These are phyloP conservation scores for Myopa tessellatipennis DNA, from an alignment of 2,888 invertebrate genomes.

Conservation along the genomic window DNA sequence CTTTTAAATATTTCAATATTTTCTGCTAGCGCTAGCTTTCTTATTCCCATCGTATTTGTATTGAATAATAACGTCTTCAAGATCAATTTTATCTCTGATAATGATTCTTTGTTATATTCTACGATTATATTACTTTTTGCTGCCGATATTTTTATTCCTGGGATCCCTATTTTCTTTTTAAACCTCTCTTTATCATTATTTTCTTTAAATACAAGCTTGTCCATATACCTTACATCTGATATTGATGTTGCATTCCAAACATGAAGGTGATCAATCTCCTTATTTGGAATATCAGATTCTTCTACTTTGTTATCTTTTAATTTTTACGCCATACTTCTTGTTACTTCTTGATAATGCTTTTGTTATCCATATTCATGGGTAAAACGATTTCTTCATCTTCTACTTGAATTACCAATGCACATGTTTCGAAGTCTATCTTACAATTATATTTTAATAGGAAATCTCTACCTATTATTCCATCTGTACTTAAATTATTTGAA, in stretches of 20 bases:
- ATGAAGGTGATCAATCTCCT: constrained; percentile 13
- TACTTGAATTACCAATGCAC: neutral
- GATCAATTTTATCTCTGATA: no score
- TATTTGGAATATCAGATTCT: neutral
- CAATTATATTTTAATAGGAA: constrained; percentile 16
- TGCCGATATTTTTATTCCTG: neutral
- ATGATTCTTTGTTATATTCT: neutral
- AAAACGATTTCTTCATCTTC: neutral
- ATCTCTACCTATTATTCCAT: constrained; percentile 22
- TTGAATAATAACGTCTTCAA: no score
- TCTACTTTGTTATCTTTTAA: neutral
- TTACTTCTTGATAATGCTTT: neutral
- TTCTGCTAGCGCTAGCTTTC: no score
- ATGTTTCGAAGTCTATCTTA: constrained; percentile 22
- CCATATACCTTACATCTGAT: neutral
- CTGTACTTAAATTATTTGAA: neutral
- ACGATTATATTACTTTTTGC: neutral
- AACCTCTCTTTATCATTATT: neutral
- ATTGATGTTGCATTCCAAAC: constrained; percentile 3
- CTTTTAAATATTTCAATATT: no score
- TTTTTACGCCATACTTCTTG: no score
- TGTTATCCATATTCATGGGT: constrained; percentile 3
- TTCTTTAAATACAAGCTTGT: constrained; percentile 8
- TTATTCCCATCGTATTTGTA: no score
- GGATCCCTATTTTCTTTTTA: neutral